These are phyloP conservation scores for Grapholita molesta DNA, from an alignment of 1,140 invertebrate genomes.

Conservation along the genomic window DNA sequence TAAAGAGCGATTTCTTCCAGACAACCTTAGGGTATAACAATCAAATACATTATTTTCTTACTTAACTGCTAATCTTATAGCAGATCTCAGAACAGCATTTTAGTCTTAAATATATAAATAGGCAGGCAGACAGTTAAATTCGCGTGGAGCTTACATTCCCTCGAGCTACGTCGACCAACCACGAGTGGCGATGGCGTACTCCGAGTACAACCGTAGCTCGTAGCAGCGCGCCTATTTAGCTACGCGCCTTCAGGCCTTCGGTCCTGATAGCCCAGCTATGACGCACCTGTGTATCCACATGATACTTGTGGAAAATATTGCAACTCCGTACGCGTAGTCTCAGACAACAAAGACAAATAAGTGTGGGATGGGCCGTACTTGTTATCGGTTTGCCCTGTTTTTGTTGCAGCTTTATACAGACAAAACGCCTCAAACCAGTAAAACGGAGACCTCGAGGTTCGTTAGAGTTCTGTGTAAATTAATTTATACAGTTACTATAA, in stretches of 20 bases:
- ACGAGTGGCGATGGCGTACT: neutral
- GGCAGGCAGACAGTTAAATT: no score
- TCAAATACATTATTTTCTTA: no score
- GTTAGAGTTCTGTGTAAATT: neutral
- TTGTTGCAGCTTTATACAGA: neutral
- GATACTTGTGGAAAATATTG: neutral
- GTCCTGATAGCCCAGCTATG: neutral
- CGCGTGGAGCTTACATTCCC: no score
- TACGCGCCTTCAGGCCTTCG: conserved; percentile 1
- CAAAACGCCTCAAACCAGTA: neutral
- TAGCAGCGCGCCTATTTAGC: neutral
- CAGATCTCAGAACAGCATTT: no score
- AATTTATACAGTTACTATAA: no score
- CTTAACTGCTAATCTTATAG: no score
- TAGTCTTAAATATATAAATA: no score
- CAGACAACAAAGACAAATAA: conserved; percentile 14
- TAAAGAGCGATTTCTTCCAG: no score
- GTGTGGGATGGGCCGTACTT: neutral
- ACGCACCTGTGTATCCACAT: neutral
- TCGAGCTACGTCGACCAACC: no score
- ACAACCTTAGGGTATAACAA: no score
- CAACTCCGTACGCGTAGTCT: neutral
- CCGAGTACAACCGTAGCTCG: neutral
- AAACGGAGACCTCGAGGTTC: neutral
- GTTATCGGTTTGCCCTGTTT: neutral